A percentile compares a stretch with the other conserved stretches of the same genome.
Evolutionary conservation across 2,888 invertebrate species (phyloP).

Genomic region (Norana najaformis): DNA sequence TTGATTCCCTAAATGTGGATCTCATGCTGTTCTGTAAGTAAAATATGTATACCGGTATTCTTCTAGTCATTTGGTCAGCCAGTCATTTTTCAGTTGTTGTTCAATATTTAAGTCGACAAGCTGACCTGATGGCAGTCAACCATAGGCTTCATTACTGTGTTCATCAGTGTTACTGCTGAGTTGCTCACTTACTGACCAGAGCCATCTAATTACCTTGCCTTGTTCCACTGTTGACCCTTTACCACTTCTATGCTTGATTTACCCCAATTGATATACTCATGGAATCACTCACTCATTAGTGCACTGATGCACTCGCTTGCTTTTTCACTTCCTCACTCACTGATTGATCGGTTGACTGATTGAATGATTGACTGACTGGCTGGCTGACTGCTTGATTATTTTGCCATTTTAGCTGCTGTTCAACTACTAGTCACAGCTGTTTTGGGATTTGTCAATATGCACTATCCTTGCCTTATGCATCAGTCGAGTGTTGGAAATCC

Average conservation of each 20-base stretch:
- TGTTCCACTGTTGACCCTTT: too few species aligned
- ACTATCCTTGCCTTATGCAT: constrained; percentile 76
- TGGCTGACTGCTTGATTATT: neutral
- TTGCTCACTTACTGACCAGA: too few species aligned
- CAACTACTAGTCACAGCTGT: constrained; percentile 77
- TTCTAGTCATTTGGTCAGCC: too few species aligned
- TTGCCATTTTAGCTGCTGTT: constrained; percentile 68
- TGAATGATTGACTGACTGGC: neutral
- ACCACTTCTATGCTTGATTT: too few species aligned
- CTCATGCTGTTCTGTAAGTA: constrained; percentile 72
- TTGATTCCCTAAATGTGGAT: constrained; percentile 74
- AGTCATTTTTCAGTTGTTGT: too few species aligned
- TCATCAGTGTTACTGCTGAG: too few species aligned
- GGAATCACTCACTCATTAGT: neutral
- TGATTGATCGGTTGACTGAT: neutral
- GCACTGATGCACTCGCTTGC: neutral
- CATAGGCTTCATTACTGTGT: too few species aligned
- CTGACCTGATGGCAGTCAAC: too few species aligned
- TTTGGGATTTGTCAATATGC: constrained; percentile 76
- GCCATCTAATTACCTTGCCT: too few species aligned
- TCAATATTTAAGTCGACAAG: too few species aligned
- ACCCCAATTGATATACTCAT: neutral
- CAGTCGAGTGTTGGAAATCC: constrained; percentile 46
- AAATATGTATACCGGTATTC: neutral
- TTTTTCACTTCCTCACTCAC: neutral